Evolutionary conservation across 2,797 vertebrate genomes (phyloP).

Genomic region (Myiotriccus ornatus): DNA sequence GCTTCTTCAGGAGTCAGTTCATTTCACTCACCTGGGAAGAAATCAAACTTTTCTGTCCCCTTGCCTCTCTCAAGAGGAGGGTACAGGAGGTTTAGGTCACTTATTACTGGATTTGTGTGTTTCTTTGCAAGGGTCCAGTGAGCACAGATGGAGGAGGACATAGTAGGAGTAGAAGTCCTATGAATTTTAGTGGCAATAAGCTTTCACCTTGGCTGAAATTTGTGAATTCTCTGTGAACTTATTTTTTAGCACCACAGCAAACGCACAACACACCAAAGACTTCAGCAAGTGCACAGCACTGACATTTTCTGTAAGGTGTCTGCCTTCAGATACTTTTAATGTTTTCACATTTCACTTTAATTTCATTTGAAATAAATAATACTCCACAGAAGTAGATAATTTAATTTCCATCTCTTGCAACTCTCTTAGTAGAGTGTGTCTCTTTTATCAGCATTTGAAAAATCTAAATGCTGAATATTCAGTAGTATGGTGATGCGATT

Average conservation of each 20-base stretch:
- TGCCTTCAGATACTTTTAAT: neutral
- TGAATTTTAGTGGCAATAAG: neutral
- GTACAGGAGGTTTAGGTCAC: neutral
- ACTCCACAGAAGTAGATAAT: neutral
- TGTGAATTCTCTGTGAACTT: neutral
- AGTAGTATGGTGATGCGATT: neutral
- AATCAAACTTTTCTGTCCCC: neutral
- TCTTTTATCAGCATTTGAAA: neutral
- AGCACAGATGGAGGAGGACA: neutral
- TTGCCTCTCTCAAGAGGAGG: neutral
- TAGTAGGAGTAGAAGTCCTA: neutral
- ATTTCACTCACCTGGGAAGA: neutral
- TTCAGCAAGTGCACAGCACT: accelerated
- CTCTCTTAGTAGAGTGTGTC: neutral
- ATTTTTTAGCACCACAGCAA: neutral
- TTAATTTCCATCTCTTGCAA: neutral
- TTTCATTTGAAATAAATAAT: neutral
- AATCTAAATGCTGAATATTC: neutral
- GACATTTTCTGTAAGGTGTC: neutral
- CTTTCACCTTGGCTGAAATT: neutral
- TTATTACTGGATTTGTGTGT: neutral
- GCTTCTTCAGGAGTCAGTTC: neutral
- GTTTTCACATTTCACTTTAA: neutral
- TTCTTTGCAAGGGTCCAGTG: neutral
- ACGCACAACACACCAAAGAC: neutral